Percentiles rank a stretch among this genome's conserved stretches.
These are phyloP conservation scores for Istiophorus platypterus DNA, from an alignment of 2,113 vertebrate genomes.

Conservation along the genomic window DNA sequence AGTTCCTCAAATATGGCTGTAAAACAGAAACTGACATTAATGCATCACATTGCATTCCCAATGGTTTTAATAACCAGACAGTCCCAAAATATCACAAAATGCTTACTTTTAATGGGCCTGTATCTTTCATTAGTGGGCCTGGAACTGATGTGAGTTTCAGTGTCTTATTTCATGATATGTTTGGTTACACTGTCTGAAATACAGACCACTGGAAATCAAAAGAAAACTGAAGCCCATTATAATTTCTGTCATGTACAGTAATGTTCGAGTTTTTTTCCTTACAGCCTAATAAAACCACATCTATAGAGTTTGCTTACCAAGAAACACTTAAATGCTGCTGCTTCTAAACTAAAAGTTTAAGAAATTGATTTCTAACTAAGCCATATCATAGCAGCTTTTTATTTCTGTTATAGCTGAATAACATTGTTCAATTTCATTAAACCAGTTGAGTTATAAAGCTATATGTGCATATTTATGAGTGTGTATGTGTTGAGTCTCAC, in stretches of 20 bases:
- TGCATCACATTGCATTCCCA: background rate
- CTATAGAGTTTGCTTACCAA: no score
- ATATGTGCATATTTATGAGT: background rate
- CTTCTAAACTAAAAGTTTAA: no score
- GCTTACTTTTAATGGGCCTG: background rate
- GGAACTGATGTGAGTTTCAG: background rate
- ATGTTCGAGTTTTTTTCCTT: no score
- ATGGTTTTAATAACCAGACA: background rate
- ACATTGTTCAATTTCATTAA: background rate
- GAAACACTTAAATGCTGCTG: no score
- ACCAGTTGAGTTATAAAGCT: background rate
- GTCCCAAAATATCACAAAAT: background rate
- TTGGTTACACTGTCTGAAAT: background rate
- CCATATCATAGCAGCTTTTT: no score
- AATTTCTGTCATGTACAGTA: no score
- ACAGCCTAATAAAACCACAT: no score
- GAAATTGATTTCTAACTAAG: no score
- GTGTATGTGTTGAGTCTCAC: constrained; percentile 80
- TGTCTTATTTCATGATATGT: background rate
- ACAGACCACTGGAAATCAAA: no score
- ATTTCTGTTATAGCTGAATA: background rate
- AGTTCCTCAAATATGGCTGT: constrained; percentile 95
- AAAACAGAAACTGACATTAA: constrained; percentile 45
- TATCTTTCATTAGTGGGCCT: background rate
- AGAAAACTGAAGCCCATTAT: no score